Evolutionary conservation across 2,888 invertebrate genomes (phyloP).

Genomic region (Andrena camellia): DNA sequence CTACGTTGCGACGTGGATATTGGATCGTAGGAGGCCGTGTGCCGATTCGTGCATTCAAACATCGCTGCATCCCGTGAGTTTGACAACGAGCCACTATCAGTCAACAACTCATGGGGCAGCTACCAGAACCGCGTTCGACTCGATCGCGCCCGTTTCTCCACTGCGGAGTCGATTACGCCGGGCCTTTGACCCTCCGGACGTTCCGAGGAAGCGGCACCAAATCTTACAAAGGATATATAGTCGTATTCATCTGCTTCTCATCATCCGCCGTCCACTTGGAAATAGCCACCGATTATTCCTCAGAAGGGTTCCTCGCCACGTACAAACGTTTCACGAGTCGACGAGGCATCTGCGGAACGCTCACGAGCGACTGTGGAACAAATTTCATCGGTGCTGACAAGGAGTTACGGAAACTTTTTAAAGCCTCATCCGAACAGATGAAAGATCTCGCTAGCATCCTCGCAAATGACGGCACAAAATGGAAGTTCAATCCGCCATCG

Average conservation of each 20-base stretch:
- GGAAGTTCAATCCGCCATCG: slow-evolving; percentile 1
- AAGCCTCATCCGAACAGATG: not conserved
- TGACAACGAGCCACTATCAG: not conserved
- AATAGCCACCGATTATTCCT: slow-evolving; percentile 18
- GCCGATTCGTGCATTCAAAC: not conserved
- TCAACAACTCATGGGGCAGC: slow-evolving; percentile 31
- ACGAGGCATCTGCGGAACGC: slow-evolving; percentile 47
- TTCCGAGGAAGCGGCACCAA: slow-evolving; percentile 5
- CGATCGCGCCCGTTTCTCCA: not conserved
- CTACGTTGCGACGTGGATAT: not conserved
- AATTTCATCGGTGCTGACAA: slow-evolving; percentile 20
- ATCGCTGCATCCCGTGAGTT: not conserved
- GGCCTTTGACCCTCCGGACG: slow-evolving; percentile 16
- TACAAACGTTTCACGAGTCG: slow-evolving; percentile 41
- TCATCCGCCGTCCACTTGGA: slow-evolving; percentile 19
- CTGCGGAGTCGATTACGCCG: slow-evolving; percentile 46
- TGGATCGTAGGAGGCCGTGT: slow-evolving; percentile 9
- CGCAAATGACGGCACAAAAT: not conserved
- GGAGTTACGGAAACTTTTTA: not conserved
- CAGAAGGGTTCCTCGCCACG: slow-evolving; percentile 45
- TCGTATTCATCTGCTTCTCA: not conserved
- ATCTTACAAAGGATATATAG: not conserved
- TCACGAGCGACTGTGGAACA: slow-evolving; percentile 50
- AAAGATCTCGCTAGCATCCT: not conserved
- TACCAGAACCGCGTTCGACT: slow-evolving; percentile 29